Percentiles rank a stretch among this genome's conserved stretches.
Evolutionary conservation across 2,797 vertebrate genomes (phyloP).

Genomic region (Schizothorax lantsangensis): DNA sequence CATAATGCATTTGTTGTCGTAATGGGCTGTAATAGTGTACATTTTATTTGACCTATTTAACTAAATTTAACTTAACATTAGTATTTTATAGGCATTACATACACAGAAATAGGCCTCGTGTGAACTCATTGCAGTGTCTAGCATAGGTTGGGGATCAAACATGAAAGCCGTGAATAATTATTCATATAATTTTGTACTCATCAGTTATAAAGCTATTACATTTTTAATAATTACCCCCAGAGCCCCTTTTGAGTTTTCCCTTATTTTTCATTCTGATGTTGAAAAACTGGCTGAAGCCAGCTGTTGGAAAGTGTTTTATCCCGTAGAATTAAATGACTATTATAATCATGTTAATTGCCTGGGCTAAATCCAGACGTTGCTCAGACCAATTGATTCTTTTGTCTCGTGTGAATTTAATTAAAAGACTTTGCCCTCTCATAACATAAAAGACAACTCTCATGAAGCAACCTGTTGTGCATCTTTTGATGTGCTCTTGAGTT

Average conservation of each 20-base stretch:
- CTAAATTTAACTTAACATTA: background rate
- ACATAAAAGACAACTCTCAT: slow-evolving; percentile 54
- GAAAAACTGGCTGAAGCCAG: slow-evolving; percentile 30
- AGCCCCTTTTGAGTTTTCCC: slow-evolving; percentile 39
- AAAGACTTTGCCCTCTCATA: slow-evolving; percentile 67
- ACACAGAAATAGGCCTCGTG: background rate
- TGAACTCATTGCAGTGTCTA: slow-evolving; percentile 17
- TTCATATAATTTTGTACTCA: slow-evolving; percentile 26
- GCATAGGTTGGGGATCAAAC: background rate
- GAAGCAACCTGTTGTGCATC: slow-evolving; percentile 54
- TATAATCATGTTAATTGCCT: slow-evolving; percentile 74
- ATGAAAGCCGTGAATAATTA: slow-evolving; percentile 44
- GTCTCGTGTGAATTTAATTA: slow-evolving; percentile 70
- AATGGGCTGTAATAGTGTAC: background rate
- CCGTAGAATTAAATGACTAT: slow-evolving; percentile 70
- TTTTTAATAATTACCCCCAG: slow-evolving; percentile 38
- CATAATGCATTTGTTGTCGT: background rate
- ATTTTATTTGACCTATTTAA: background rate
- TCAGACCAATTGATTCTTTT: slow-evolving; percentile 75
- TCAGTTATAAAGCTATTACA: slow-evolving; percentile 47
- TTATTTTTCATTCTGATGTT: slow-evolving; percentile 43
- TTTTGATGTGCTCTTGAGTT: slow-evolving; percentile 39
- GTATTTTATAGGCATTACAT: slow-evolving; percentile 6
- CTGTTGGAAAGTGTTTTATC: slow-evolving; percentile 45
- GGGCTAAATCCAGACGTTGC: slow-evolving; percentile 46